Percentiles rank a stretch among this genome's conserved stretches.
Evolutionary conservation across 1,140 invertebrate genomes (phyloP).

Genomic region (Bombus difficillimus): DNA sequence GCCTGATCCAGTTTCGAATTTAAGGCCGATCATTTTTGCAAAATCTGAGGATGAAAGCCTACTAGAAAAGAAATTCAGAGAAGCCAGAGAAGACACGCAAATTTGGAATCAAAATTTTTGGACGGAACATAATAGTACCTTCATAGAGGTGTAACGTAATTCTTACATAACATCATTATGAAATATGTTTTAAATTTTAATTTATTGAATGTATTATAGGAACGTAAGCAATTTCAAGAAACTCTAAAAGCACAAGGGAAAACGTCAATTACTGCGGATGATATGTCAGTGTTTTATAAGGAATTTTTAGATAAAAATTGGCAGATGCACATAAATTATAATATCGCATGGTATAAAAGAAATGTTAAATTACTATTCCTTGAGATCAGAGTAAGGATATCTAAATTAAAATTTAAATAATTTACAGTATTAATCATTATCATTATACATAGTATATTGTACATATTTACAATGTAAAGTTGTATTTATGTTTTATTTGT

Average conservation of each 20-base stretch:
- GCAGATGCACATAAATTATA: conserved; percentile 88
- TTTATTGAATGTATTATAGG: conserved; percentile 81
- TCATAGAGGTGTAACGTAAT: conserved; percentile 82
- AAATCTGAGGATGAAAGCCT: conserved; percentile 85
- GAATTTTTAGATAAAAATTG: conserved; percentile 90
- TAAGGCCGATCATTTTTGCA: conserved; percentile 88
- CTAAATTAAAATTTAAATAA: conserved; percentile 79
- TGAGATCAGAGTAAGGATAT: conserved; percentile 84
- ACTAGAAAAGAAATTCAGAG: conserved; percentile 86
- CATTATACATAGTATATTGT: conserved; percentile 6
- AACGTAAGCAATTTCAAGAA: conserved; percentile 86
- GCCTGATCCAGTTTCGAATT: conserved; percentile 90
- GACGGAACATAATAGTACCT: conserved; percentile 89
- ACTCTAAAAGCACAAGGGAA: conserved; percentile 81
- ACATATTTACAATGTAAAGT: conserved; percentile 14
- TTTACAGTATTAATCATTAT: neutral
- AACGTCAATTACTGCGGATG: conserved; percentile 86
- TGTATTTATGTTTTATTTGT: conserved; percentile 16
- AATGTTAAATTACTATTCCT: conserved; percentile 86
- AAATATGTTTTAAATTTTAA: neutral
- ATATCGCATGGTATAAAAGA: conserved; percentile 89
- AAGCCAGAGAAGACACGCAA: conserved; percentile 87
- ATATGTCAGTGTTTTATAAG: conserved; percentile 94
- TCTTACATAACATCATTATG: neutral
- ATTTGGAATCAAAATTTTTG: conserved; percentile 93